Evolutionary conservation across 2,797 vertebrate species (phyloP), one percentile per base, ranked within the genome.

Genomic region (Thripadectes ignobilis): DNA sequence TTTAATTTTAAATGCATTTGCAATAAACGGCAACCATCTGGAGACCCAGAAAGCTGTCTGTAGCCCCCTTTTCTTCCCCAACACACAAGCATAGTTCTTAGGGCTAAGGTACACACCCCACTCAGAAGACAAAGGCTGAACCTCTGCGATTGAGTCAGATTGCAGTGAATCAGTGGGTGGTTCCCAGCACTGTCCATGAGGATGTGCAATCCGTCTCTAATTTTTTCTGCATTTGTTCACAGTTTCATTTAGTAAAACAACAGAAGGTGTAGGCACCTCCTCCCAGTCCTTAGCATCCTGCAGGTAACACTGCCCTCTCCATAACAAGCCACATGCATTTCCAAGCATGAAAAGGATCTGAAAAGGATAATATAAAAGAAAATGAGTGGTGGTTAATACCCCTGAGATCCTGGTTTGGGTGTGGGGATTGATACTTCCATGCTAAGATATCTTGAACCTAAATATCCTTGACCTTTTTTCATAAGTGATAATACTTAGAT

Each of bases 161-260:
- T 58, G 52, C n/a, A 23, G 21, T 43, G 45, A 51, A 76, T 17
- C 30, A 61, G 23, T 0, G 3, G 30, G 16, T 18, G 24, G 4
- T 7, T 69, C 27, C 51, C 41, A 69, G 18, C 46, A 43, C 17
- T 43, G 12, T 8, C 34, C 1, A 2, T 1, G 4, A 80, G 46
- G 36, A 43, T 0, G 0, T 24, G 41, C 30, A 63, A n/a, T 57
- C 10, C 1, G 0, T 51, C 13, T n/a, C 4, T 20, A 1, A 9
- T 27, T 29, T 34, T 32, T 43, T 69, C 3, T 0, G 19, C 3
- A 16, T 41, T 67, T 6, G 2, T 14, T 41, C 36, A 24, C 29
- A 9, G 26, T 67, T 78, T 62, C 27, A 29, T 72, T 62, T 27
- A 29, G 5, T 65, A 76, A 76, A 92, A 79, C 8, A 24, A 36